Evolutionary conservation across 2,113 vertebrate genomes (phyloP).

Genomic region (Stigmatopora nigra): DNA sequence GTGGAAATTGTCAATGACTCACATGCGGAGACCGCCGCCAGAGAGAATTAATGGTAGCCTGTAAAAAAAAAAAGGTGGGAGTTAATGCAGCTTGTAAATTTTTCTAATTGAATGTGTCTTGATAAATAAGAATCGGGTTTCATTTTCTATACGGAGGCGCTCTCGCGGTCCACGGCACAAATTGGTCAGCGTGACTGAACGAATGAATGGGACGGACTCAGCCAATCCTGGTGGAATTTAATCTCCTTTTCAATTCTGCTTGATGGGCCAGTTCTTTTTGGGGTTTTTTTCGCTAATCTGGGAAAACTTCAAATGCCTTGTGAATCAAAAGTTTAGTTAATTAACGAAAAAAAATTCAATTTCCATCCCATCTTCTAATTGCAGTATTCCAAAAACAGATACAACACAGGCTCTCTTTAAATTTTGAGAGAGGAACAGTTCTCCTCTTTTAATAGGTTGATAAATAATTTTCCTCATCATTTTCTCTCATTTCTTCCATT

Average conservation of each 20-base stretch:
- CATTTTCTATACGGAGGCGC: background rate
- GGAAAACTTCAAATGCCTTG: background rate
- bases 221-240: slow-evolving; percentile 19
- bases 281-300: slow-evolving; percentile 6
- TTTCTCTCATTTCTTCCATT: too few species aligned
- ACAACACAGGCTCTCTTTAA: too few species aligned
- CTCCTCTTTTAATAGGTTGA: too few species aligned
- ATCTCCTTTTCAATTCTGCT: slow-evolving; percentile 15
- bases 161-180: slow-evolving; percentile 5
- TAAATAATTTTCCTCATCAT: too few species aligned
- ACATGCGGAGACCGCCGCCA: background rate
- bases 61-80: slow-evolving; percentile 1
- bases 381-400: too few species aligned
- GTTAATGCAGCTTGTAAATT: slow-evolving; percentile 23
- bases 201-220: slow-evolving; percentile 24
- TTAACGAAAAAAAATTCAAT: background rate
- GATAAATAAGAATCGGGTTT: slow-evolving; percentile 30
- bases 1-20: background rate
- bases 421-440: too few species aligned
- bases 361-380: too few species aligned
- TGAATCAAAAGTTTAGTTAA: background rate
- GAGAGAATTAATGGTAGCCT: slow-evolving; percentile 19
- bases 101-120: slow-evolving; percentile 30
- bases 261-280: slow-evolving; percentile 2
- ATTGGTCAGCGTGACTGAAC: slow-evolving; percentile 16